These are phyloP conservation scores for Penaeus vannamei DNA, from an alignment of 1,140 invertebrate genomes.

Conservation along the genomic window DNA sequence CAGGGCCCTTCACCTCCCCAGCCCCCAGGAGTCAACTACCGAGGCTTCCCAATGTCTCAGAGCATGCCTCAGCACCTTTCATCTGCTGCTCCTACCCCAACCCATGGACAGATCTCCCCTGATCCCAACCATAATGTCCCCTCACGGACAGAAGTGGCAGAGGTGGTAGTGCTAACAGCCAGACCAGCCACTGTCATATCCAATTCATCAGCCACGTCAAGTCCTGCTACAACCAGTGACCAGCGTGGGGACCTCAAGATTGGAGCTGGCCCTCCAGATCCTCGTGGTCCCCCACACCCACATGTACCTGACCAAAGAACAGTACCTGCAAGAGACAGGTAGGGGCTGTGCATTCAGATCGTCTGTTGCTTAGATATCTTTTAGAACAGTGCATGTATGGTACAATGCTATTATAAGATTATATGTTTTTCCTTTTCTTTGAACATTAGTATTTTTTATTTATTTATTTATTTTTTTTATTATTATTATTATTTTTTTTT, in stretches of 20 bases:
- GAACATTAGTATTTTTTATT: too few relatives aligned
- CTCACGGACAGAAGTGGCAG: constrained; percentile 51
- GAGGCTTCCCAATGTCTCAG: too few relatives aligned
- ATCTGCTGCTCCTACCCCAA: too few relatives aligned
- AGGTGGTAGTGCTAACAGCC: constrained; percentile 78
- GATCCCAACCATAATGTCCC: constrained; percentile 27
- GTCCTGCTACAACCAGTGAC: constrained; percentile 72
- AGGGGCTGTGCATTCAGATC: not conserved
- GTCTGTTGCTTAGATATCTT: too few relatives aligned
- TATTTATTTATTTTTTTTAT: too few relatives aligned
- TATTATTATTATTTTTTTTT: too few relatives aligned
- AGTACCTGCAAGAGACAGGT: not conserved
- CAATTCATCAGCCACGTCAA: constrained; percentile 78
- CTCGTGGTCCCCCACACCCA: constrained; percentile 45
- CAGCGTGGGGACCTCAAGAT: not conserved
- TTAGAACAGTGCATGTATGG: too few relatives aligned
- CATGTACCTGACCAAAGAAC: constrained; percentile 76
- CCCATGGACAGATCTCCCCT: constrained; percentile 7
- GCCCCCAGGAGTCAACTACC: too few relatives aligned
- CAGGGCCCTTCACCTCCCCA: not conserved
- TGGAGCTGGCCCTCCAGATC: not conserved
- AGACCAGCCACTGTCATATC: constrained; percentile 82
- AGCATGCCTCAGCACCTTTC: too few relatives aligned
- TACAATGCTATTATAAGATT: too few relatives aligned
- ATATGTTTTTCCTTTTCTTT: too few relatives aligned